phyloP scores from a whole-genome alignment of 64 coral and sea anemone genomes.

The Stichodactyla mertensii region DNA sequence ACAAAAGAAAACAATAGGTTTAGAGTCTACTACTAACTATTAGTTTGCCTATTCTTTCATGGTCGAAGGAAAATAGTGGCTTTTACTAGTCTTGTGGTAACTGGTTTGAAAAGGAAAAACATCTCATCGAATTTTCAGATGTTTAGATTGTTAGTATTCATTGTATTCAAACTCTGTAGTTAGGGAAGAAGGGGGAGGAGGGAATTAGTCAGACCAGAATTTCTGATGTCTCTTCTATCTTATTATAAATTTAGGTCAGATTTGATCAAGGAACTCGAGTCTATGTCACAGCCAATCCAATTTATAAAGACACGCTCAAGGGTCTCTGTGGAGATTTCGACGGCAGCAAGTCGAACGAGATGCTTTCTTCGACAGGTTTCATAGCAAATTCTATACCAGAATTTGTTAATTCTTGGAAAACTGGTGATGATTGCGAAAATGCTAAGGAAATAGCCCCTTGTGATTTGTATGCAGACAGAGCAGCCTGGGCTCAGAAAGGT shows the following conservation, averaged over 20 bases:
- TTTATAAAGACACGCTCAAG: slow-evolving; percentile 22
- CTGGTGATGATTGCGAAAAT: slow-evolving; percentile 52
- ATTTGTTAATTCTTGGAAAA: slow-evolving; percentile 81
- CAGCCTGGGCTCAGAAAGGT: slow-evolving; percentile 93
- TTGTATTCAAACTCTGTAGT: no score
- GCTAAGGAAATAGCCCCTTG: slow-evolving; percentile 51
- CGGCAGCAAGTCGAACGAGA: slow-evolving; percentile 58
- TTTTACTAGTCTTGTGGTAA: no score
- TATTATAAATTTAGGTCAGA: slow-evolving; percentile 35
- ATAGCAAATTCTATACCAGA: slow-evolving; percentile 51
- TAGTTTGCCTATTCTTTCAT: no score
- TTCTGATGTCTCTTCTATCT: not conserved
- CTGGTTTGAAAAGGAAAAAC: no score
- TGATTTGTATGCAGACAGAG: slow-evolving; percentile 39
- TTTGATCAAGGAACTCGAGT: slow-evolving; percentile 86
- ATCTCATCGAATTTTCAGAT: no score
- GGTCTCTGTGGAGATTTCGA: slow-evolving; percentile 98
- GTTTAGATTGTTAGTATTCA: no score
- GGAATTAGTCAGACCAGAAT: no score
- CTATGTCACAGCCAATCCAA: slow-evolving; percentile 66
- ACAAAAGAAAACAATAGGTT: no score
- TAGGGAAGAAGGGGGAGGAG: no score
- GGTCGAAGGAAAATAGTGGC: no score
- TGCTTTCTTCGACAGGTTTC: slow-evolving; percentile 31
- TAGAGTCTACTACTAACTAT: no score